Evolutionary conservation across 2,797 vertebrate genomes (phyloP), one percentile per base, ranked within the genome.

Genomic region (Enteromius mattozi): DNA sequence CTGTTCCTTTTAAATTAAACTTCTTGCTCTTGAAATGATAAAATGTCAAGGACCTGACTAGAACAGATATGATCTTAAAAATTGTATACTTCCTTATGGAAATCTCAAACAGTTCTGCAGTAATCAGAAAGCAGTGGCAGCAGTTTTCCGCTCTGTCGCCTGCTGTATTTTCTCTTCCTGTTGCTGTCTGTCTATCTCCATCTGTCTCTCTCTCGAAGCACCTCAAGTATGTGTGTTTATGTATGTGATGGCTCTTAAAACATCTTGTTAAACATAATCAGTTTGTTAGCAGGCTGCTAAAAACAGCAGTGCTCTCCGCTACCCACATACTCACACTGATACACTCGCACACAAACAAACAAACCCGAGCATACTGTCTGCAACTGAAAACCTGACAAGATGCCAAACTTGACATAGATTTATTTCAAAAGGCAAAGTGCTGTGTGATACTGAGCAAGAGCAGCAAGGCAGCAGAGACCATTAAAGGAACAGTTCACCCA

Each of bases 261-360:
- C 90, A 92, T 91, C 90, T 92, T 94, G 95, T 95, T 94, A 93
- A 49, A 94, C 91, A 89, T 90, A 93, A 95, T 95, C 93, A 93
- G 91, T 89, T 90, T 86, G 87, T 80, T 91, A 91, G 89, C 83
- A 77, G 86, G 49, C 37, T 82, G 92, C 93, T 94, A 91, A 93
- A 94, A 94, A 91, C 92, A 93, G 92, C 91, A 91, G 90, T 92
- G 92, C 92, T 92, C 88, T 91, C 90, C 89, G 87, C 88, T 85
- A 90, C 89, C 80, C 82, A 71, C 81, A 63, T 54, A 66, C 77
- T 42, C 6, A 0, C 33, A 65, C 54, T 56, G 21, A 68, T n/a
- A 78, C 66, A 47, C 78, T 70, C 78, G 37, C 69, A 83, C 81
- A 78, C 87, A 76, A 66, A 70, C 79, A 78, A 77, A 84, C 66